A percentile compares a stretch with the other conserved stretches of the same genome.
Conservation (phyloP, 1,140 invertebrate species). For the Macrocentrus cingulum region DNA sequence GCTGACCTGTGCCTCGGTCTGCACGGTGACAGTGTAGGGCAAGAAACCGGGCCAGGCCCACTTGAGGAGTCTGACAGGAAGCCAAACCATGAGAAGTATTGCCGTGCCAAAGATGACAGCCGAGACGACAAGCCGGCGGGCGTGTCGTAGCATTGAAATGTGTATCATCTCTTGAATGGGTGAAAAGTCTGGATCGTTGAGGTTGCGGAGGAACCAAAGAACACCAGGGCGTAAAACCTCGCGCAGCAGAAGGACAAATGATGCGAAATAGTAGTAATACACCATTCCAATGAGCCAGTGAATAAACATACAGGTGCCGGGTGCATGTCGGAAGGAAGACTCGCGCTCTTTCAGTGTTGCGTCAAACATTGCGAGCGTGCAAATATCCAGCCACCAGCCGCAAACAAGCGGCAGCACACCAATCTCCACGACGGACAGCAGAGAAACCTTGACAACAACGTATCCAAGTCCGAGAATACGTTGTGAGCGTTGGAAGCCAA, state of each 20-base stretch:
- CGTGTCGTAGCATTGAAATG: constrained; percentile 87
- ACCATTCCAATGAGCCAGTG: constrained; percentile 99
- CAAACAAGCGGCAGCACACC: constrained; percentile 95
- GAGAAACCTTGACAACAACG: constrained; percentile 94
- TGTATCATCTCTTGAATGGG: constrained; percentile 99
- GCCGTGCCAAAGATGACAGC: constrained; percentile 95
- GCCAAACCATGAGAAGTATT: constrained; percentile 93
- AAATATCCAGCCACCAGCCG: constrained; percentile 99
- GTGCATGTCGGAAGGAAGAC: constrained; percentile 82
- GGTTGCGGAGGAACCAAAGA: constrained; percentile 93
- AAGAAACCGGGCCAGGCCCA: constrained; percentile 83
- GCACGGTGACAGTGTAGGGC: constrained; percentile 86
- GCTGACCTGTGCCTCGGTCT: constrained; percentile 76
- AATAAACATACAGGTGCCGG: constrained; percentile 96
- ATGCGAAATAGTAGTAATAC: constrained; percentile 99
- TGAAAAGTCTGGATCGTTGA: constrained; percentile 99
- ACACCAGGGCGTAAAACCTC: constrained; percentile 95
- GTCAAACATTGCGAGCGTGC: constrained; percentile 93
- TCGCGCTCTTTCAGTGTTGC: constrained; percentile 86
- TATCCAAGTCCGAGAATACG: constrained; percentile 91
- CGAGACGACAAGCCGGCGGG: constrained; percentile 86
- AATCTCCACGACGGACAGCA: constrained; percentile 92
- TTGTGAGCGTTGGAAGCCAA: constrained; percentile 79
- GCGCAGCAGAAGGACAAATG: constrained; percentile 89
- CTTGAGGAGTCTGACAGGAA: constrained; percentile 89